Evolutionary conservation across 2,888 invertebrate genomes (phyloP), one percentile per base, ranked within the genome.

Genomic region (Scaptodrosophila latifasciaeformis): DNA sequence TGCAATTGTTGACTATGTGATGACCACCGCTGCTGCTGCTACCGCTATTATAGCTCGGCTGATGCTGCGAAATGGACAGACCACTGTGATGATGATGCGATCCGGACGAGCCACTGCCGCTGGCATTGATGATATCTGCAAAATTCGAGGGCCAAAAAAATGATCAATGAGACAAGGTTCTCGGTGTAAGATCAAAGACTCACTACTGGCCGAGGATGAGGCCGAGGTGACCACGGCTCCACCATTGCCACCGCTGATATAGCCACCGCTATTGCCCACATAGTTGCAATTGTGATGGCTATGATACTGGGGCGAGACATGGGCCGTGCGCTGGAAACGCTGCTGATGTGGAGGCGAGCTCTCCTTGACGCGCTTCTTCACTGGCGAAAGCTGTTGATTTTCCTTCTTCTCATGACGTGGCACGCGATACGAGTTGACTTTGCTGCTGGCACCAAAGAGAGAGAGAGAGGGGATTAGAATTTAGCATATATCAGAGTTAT

Each of bases 311-410:
- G 86, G 87, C 43, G 87, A 86, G 9, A 86, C 82, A 58, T 86
- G 86, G 1, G 83, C 67, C 34, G 85, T 71, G 44, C 86, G 84
- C 72, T 85, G 86, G 54, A 86, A 86, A 30, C 86, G 86, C 68
- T 87, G 87, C 70, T 86, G 86, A 56, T 91, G 90, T 35, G 95
- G 96, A 18, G 97, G 97, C 18, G 96, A 95, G 81, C 95, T 96
- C 84, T 97, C 97, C 86, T 97, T 97, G 37, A 97, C 97, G 13
- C 97, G 91, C 86, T 98, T 98, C 89, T 98, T 98, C 19, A 97
- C 97, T 1, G 98, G 98, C 76, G 96, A 97, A 76, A 97, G 88
- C 84, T 97, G 97, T 52, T 94, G 93, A 52, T 93, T 92, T 83
- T 93, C 93, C 85, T 96, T 95, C 85, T 95, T 95, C 82, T 93